Evolutionary conservation across 1,140 invertebrate species (phyloP).

Genomic region (Formica selysi): DNA sequence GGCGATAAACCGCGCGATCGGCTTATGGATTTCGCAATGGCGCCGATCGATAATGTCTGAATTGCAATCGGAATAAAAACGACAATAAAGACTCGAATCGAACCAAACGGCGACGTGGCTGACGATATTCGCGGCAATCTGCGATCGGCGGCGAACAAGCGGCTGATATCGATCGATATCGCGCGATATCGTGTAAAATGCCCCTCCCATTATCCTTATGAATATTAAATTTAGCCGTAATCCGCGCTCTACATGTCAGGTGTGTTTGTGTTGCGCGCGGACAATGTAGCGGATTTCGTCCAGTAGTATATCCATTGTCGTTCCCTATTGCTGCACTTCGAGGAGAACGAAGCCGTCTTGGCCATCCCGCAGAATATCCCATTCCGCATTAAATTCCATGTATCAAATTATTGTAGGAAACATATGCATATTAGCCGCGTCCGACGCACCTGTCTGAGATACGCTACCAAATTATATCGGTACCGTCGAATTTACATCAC

Average conservation of each 20-base stretch:
- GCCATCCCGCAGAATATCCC: not conserved
- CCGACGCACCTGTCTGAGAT: not conserved
- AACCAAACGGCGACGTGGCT: not conserved
- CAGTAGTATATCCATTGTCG: not conserved
- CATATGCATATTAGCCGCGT: not conserved
- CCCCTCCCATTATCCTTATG: constrained; percentile 36
- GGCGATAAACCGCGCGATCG: constrained; percentile 54
- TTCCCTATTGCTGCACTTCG: not conserved
- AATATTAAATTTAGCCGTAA: constrained; percentile 55
- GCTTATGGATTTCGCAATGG: constrained; percentile 65
- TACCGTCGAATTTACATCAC: not conserved
- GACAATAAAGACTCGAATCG: constrained; percentile 46
- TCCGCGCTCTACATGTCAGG: not conserved
- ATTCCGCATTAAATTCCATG: constrained; percentile 17
- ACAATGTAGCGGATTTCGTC: constrained; percentile 12
- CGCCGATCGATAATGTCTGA: constrained; percentile 57
- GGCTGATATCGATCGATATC: constrained; percentile 59
- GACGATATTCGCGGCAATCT: constrained; percentile 16
- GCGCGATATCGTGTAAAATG: constrained; percentile 27
- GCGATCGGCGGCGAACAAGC: constrained; percentile 10
- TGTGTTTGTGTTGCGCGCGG: constrained; percentile 10
- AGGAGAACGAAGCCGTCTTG: constrained; percentile 6
- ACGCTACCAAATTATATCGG: not conserved
- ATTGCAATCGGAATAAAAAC: constrained; percentile 60
- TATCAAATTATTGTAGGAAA: constrained; percentile 32